A percentile compares a stretch with the other conserved stretches of the same genome.
phyloP scores from a whole-genome alignment of 2,888 invertebrate genomes.

The Chirona hameri region DNA sequence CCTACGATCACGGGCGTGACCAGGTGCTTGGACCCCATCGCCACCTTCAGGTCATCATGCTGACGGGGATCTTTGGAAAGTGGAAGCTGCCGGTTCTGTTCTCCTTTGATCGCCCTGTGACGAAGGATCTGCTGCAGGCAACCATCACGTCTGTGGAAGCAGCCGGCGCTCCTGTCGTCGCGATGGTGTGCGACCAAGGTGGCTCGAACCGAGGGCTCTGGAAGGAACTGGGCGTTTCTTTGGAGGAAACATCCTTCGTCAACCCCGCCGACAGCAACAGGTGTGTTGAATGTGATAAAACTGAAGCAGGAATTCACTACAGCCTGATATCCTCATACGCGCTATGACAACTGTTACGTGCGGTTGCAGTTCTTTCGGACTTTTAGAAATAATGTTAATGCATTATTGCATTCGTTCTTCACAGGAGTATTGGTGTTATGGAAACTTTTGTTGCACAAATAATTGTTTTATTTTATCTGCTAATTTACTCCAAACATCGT shows the following conservation, averaged over 20 bases:
- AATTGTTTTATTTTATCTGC: no score
- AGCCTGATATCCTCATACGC: no score
- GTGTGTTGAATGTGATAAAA: no score
- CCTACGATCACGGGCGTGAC: neutral
- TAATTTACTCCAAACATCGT: no score
- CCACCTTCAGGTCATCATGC: neutral
- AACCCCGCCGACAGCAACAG: neutral
- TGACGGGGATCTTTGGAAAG: neutral
- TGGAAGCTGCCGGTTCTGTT: neutral
- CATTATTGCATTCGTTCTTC: no score
- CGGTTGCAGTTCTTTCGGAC: no score
- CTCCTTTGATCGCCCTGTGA: neutral
- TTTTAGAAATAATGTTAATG: no score
- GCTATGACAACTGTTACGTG: no score
- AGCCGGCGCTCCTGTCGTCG: neutral
- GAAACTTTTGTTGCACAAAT: no score
- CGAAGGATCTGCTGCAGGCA: neutral
- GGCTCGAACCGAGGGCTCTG: neutral
- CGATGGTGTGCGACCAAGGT: neutral
- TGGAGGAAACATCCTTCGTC: neutral
- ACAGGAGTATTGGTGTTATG: no score
- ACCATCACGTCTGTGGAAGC: neutral
- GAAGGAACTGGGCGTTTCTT: neutral
- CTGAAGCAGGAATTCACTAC: no score
- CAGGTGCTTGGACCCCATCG: neutral